Conservation (phyloP, 1,140 invertebrate species). For the Amyelois transitella region DNA sequence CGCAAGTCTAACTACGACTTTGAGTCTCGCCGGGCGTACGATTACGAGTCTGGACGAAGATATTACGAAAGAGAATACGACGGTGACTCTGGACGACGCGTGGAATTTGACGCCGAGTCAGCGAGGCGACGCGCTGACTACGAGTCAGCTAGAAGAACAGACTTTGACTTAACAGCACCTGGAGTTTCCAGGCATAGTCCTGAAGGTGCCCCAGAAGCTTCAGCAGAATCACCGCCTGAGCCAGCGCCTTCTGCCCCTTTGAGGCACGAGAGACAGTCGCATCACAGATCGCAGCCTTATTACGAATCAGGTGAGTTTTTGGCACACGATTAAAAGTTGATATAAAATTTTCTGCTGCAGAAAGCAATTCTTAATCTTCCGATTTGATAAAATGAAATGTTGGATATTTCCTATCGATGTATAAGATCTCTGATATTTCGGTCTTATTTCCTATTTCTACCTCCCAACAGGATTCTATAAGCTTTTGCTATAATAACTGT, state of each 20-base stretch:
- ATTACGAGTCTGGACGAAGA: slow-evolving; percentile 46
- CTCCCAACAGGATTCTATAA: too few species aligned
- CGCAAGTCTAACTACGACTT: slow-evolving; percentile 56
- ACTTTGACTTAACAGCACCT: slow-evolving; percentile 64
- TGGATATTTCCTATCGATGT: too few species aligned
- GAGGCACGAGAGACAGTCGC: slow-evolving; percentile 44
- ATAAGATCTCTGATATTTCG: too few species aligned
- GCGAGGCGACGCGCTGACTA: slow-evolving; percentile 59
- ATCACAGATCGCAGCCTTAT: slow-evolving; percentile 57
- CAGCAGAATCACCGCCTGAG: slow-evolving; percentile 58
- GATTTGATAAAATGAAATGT: too few species aligned
- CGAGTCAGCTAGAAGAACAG: slow-evolving; percentile 63
- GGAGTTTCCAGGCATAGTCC: slow-evolving; percentile 55
- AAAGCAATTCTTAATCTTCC: too few species aligned
- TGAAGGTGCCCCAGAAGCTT: slow-evolving; percentile 61
- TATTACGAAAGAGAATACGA: slow-evolving; percentile 57
- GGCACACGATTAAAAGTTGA: background rate
- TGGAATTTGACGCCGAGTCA: slow-evolving; percentile 64
- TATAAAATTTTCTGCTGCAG: background rate
- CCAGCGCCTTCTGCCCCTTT: slow-evolving; percentile 60
- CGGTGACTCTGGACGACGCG: slow-evolving; percentile 50
- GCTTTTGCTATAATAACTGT: too few species aligned
- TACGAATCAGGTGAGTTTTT: slow-evolving; percentile 61
- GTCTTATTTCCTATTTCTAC: too few species aligned
- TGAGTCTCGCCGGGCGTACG: slow-evolving; percentile 56